Evolutionary conservation across 1,140 invertebrate genomes (phyloP), one percentile per base, ranked within the genome.

Genomic region (Holcopasites calliopsidis): DNA sequence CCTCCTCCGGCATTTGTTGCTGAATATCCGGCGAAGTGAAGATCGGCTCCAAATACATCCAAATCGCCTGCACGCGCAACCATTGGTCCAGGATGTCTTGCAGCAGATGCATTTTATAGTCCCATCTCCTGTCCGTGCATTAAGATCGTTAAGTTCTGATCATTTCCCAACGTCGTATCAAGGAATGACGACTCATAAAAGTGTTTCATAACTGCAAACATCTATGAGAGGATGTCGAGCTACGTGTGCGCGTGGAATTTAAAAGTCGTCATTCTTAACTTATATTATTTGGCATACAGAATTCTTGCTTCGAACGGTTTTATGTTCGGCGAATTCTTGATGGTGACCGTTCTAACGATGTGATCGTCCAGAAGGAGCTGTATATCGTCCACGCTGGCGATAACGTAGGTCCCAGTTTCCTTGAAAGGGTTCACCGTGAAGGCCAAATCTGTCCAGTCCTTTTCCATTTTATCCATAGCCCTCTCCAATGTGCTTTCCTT

Each of bases 21-120:
- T 99, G 98, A 87, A 99, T 99, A 90, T 99, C 98, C 1, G 98
- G 98, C 18, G 97, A 98, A 2, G 96, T 96, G 88, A 99, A 99
- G 76, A 99, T 98, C 2, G 98, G 98, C 88, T 99, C 98, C 82
- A 99, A 90, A 90, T 99, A 99, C 92, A 98, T 95, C 98, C 98
- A 99, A 1, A 97, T 97, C 0, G 95, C 94, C 91, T 99, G 98
- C n/a, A 99, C 98, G 82, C 96, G 96, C 21, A 99, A 88, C 97
- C 98, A 99, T 84, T 98, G 96, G 84, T 99, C 97, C 54, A 99
- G 87, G 85, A 99, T 98, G 87, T 98, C 97, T 93, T 97, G 95
- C 3, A 97, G 86, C 1, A 96, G 84, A 69, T 95, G 92, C 3
- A 97, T 88, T 85, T 96, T 96, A 1, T 91, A 92, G 89, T 97